Percentiles rank a stretch among this genome's conserved stretches.
Evolutionary conservation across 1,140 invertebrate species (phyloP).

Genomic region (Rhopalosiphum maidis): DNA sequence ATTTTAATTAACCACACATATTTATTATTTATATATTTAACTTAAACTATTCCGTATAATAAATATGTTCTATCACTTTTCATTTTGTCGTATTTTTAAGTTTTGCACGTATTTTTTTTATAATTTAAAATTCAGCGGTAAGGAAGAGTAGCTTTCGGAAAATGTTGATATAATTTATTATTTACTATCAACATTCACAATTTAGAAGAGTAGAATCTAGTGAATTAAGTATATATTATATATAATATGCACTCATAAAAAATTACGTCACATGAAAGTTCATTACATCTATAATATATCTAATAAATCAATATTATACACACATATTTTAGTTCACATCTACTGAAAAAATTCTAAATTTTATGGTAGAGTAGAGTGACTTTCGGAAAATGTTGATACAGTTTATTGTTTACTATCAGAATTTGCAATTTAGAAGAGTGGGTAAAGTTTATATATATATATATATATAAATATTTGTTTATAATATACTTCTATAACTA

Average conservation of each 20-base stretch:
- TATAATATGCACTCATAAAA: not conserved
- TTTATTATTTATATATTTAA: not conserved
- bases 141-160: not conserved
- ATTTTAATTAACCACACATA: not conserved
- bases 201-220: not conserved
- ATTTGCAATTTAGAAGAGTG: no score
- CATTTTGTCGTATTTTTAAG: not conserved
- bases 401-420: no score
- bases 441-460: no score
- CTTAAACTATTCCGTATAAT: not conserved
- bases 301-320: not conserved
- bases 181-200: not conserved
- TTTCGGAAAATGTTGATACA: no score
- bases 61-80: not conserved
- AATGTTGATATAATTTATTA: not conserved
- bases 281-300: not conserved
- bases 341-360: not conserved
- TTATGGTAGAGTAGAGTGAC: no score
- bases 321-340: not conserved
- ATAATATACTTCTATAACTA: no score
- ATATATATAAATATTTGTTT: no score
- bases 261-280: not conserved
- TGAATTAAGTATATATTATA: not conserved
- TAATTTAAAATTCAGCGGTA: not conserved
- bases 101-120: not conserved